Conservation (phyloP, 92 coral and sea anemone genomes). For the Heliopora coerulea region DNA sequence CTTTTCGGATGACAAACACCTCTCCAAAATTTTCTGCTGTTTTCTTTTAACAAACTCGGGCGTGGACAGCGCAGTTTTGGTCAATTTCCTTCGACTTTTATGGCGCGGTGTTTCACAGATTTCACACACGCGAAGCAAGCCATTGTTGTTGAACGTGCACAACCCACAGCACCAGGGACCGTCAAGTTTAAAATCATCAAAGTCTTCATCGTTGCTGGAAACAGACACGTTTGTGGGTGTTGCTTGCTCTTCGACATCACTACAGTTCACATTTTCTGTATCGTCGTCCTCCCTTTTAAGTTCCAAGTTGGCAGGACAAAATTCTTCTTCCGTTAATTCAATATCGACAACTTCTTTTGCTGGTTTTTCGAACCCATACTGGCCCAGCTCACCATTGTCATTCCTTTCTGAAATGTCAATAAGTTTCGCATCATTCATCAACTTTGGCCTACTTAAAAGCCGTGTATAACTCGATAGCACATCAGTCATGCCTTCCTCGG, state of each 20-base stretch:
- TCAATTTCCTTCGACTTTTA: slow-evolving; percentile 9
- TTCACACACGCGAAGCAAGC: slow-evolving; percentile 67
- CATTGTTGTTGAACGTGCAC: slow-evolving; percentile 75
- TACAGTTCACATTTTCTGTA: not conserved
- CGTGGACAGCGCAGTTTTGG: slow-evolving; percentile 9
- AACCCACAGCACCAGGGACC: slow-evolving; percentile 62
- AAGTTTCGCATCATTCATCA: too few relatives aligned
- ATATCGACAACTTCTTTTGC: not conserved
- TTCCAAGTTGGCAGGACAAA: too few relatives aligned
- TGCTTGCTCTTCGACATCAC: not conserved
- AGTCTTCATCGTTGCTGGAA: slow-evolving; percentile 1
- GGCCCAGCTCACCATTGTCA: not conserved
- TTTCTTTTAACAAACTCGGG: slow-evolving; percentile 27
- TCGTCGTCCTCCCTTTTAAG: too few relatives aligned
- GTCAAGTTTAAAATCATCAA: slow-evolving; percentile 3
- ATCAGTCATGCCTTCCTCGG: not conserved
- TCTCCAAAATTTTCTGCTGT: slow-evolving; percentile 10
- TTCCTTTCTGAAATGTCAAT: not conserved
- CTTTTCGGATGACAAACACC: not conserved
- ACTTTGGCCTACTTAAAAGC: not conserved
- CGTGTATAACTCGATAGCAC: slow-evolving; percentile 5
- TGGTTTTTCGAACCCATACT: not conserved
- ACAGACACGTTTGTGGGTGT: not conserved
- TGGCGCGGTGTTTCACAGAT: slow-evolving; percentile 68
- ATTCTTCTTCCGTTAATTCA: too few relatives aligned